Base-by-base conservation (phyloP, 2,113 vertebrate species). In the Salvelinus sp. region DNA sequence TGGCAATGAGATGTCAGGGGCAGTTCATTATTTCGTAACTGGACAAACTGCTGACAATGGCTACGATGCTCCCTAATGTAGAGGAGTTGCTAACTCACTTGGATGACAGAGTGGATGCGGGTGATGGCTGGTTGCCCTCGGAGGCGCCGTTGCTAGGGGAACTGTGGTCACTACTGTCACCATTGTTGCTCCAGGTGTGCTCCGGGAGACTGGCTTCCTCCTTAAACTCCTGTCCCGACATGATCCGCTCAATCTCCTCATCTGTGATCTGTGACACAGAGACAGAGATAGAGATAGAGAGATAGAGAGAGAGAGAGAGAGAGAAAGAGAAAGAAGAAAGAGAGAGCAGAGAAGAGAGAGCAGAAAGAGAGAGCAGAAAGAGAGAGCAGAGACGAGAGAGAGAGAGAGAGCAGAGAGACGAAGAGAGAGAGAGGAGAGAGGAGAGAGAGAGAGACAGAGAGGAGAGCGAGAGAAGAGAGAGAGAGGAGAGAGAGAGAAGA, bases 161-260 rank as follows among this genome's bases (percentile, higher is more conserved):
- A 88, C 98, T 99, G 76, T 98, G 96, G 93, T 99, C 96, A 6
- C 98, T 98, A 5, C 98, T 98, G 93, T 99, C 97, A 5, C 97
- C 97, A 0, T 98, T 97, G 95, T 96, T 98, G 88, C 95, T 96
- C 97, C 97, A 98, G 71, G 95, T 95, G 85, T 96, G 92, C 76
- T 94, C 93, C 0, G 93, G 92, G 62, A 89, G 93, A 87, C 94
- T 95, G 75, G 95, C 94, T 3, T 99, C 98, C 90, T 98, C 98
- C 90, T 99, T 97, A 91, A 99, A 99, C 90, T 99, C 98, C 91
- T 99, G 96, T 63, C 98, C 98, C 33, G 98, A 96, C 98, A 99
- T 99, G 88, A 99, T 99, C 75, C 97, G 93, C 86, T 99, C 98
- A 1, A 99, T 99, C 92, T 99, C 98, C 83, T 99, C 97, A 82